Base-by-base conservation (phyloP, 2,797 vertebrate genomes). In the Denticeps clupeoides region DNA sequence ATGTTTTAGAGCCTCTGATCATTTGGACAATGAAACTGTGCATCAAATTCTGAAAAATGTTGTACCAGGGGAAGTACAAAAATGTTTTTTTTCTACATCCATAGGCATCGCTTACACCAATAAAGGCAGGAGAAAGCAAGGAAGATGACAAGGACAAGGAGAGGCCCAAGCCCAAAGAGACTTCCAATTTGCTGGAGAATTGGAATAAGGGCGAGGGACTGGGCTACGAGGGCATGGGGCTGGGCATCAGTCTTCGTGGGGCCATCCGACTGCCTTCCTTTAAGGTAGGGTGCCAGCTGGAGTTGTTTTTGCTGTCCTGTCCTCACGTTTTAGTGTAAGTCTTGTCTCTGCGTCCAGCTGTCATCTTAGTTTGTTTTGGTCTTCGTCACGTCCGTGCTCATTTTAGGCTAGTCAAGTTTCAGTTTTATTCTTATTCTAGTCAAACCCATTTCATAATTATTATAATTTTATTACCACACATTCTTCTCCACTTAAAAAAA, bases 121-220 rank as follows among this genome's bases (percentile, higher is more conserved):
- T 97, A 31, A 99, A 97, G 65, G 86, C 89, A 0, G 82, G 82
- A 0, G 93, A 97, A 52, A 83, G 72, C 43, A 94, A 97, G 58
- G 75, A 97, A 3, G 95, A 90, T 53, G 87, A 89, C 19, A 82
- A 93, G 51, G 94, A 98, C 37, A 82, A 85, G 47, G 87, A 88
- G 1, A 97, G 96, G 77, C 89, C 88, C 0, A 97, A 89, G 75
- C 93, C 96, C 70, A 86, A 82, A 1, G 80, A 95, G 0, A 76
- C 85, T 2, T 91, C 93, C 0, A 92, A 91, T 63, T 74, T 97
- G 42, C 48, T 97, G 67, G 95, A 96, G 73, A 95, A 90, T 50
- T 98, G 91, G 94, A 88, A 91, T 78, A 98, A 99, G 71, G 93
- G 87, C 3, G 93, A 97, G 58, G 88, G 87, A 4, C 75, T 99